Evolutionary conservation across 2,113 vertebrate species (phyloP), one percentile per base, ranked within the genome.

Genomic region (Australoheros scitulus): DNA sequence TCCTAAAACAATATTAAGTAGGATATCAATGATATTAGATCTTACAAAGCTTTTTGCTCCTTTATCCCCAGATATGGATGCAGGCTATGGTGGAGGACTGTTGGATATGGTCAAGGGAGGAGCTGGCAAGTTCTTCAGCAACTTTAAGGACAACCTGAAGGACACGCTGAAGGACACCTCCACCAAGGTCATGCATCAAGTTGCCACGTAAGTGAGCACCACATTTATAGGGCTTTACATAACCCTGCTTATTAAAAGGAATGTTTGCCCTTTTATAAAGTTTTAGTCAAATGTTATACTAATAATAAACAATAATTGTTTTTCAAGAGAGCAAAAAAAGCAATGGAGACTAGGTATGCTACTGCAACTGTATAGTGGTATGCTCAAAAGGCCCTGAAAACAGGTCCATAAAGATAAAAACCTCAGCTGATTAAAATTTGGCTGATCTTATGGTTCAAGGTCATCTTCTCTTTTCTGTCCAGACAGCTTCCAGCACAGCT

Each of bases 101-200:
- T 92, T 99, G 86, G 98, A 99, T 91, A 99, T 99, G 96, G 97
- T 99, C 77, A 99, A 99, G 89, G 98, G 98, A 87, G 98, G 98
- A 87, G 98, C 98, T 1, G 98, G 98, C 60, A 96, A 98, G 84
- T 98, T 99, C 83, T 99, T 99, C 94, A 99, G 98, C 94, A 99
- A 99, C 92, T 95, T 99, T 55, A 99, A 99, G 93, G 98, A 99
- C 93, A 99, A 99, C 96, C 90, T 99, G 91, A 99, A 99, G 94
- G 98, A 99, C 87, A 99, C 98, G 11, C 94, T 99, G 87, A 99
- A 99, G 79, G 98, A 99, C 91, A 99, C 98, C 1, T 99, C 98
- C 88, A 97, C 97, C 58, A 98, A 99, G 95, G 98, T 99, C 85
- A 99, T 99, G 96, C 97, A 98, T 43, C 99, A 99, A 89, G 98